Conservation (phyloP, 2,113 vertebrate species). For the Oreochromis tanganicae region DNA sequence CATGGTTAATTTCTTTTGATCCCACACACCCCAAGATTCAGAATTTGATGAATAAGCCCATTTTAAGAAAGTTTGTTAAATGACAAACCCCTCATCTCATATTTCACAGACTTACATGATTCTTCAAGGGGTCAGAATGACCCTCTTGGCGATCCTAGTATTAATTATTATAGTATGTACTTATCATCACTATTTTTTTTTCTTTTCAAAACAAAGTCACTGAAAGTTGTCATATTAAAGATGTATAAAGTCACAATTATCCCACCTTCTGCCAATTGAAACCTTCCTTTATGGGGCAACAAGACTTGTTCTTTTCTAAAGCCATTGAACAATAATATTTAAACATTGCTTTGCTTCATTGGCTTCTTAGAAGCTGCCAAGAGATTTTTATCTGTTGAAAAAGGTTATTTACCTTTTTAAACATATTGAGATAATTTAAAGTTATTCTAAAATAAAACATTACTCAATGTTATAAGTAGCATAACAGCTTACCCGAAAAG, state of each 20-base stretch:
- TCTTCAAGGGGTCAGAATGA: neutral
- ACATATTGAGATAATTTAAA: neutral
- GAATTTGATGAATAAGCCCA: neutral
- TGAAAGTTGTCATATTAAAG: neutral
- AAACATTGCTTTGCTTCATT: neutral
- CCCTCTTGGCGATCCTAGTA: neutral
- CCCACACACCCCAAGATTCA: neutral
- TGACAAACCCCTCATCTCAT: neutral
- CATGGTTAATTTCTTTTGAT: neutral
- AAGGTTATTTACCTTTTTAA: neutral
- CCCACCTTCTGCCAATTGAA: neutral
- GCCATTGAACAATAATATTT: neutral
- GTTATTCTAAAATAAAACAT: neutral
- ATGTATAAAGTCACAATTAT: neutral
- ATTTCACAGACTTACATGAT: neutral
- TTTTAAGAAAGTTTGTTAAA: neutral
- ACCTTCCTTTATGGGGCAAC: neutral
- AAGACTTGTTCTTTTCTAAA: neutral
- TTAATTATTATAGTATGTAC: neutral
- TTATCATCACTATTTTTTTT: neutral
- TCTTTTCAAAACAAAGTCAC: neutral
- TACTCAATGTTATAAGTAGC: neutral
- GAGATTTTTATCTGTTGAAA: neutral
- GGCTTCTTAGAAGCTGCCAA: neutral
- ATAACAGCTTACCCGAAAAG: neutral